Conservation (phyloP, 2,797 vertebrate genomes). For the Coregonus sp. region DNA sequence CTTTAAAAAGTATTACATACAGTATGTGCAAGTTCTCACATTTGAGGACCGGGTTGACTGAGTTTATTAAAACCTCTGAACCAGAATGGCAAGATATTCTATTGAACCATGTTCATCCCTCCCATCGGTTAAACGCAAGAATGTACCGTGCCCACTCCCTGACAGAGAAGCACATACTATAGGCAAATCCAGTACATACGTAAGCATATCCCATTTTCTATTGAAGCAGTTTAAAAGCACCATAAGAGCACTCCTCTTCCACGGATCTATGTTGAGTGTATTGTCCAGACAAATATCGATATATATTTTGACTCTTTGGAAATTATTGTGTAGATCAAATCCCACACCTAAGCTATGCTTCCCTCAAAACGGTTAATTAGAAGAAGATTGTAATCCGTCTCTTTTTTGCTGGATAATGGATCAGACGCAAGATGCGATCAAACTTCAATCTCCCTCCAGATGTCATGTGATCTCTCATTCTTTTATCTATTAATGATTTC, state of each 20-base stretch:
- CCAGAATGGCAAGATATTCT: constrained; percentile 67
- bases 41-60: background rate
- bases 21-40: background rate
- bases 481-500: constrained; percentile 68
- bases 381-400: constrained; percentile 17
- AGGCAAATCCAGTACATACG: background rate
- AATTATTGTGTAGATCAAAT: constrained; percentile 1
- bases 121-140: constrained; percentile 53
- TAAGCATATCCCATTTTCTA: background rate
- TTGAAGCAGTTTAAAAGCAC: background rate
- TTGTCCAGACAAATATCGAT: background rate
- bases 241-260: background rate
- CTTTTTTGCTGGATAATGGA: constrained; percentile 40
- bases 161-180: constrained; percentile 36
- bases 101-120: constrained; percentile 50
- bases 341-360: background rate
- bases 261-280: background rate
- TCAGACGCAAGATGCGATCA: constrained; percentile 52
- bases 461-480: constrained; percentile 55
- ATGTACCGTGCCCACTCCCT: constrained; percentile 32
- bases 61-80: constrained; percentile 35
- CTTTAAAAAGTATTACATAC: background rate
- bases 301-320: background rate
- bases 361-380: constrained; percentile 13
- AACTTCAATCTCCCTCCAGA: constrained; percentile 57